Base-by-base conservation (phyloP, 2,797 vertebrate genomes). In the Lepilemur septentrionalis region DNA sequence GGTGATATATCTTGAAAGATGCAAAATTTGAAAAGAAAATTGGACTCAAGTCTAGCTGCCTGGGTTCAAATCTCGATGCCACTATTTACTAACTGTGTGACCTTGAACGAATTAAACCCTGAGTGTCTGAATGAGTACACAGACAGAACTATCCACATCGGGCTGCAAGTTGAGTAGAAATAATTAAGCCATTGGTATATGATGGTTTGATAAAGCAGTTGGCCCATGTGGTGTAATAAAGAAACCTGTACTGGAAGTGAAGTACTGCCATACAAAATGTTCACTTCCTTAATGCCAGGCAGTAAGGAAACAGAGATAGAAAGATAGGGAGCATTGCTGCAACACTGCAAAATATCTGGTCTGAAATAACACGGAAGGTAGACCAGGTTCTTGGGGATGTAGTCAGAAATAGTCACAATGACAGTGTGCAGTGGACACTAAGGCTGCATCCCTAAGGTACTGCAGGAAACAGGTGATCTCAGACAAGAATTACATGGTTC, bases 1-100 rank as follows among this genome's bases (percentile, higher is more conserved):
- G 94, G 59, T 8, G 20, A 85, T 69, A 23, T 38, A 94, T 35
- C 12, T 61, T 52, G 12, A 80, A 96, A 93, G 82, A 91, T 46
- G 9, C 11, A 48, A 48, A n/a, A 46, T 70, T 57, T 89, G n/a
- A 80, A 86, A 63, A 43, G 52, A 91, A 43, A 81, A 32, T 28
- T 10, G 28, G 32, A 73, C n/a, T 38, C 10, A 7, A 50, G 38
- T 67, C 32, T 32, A 59, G n/a, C 11, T 35, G 25, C 48, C 4
- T 41, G 87, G 32, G 18, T 80, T 89, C 83, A 86, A 76, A 57
- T 79, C 57, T 52, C 72, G 57, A 59, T 73, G 35, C 4, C 4
- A 35, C 35, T 38, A 13, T 7, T 82, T 88, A 88, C 28, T 48
- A 85, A 30, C 28, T 12, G 35, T 67, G 18, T 67, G 52, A 35